Conservation (phyloP, 2,113 vertebrate genomes). For the Manacus vitellinus region DNA sequence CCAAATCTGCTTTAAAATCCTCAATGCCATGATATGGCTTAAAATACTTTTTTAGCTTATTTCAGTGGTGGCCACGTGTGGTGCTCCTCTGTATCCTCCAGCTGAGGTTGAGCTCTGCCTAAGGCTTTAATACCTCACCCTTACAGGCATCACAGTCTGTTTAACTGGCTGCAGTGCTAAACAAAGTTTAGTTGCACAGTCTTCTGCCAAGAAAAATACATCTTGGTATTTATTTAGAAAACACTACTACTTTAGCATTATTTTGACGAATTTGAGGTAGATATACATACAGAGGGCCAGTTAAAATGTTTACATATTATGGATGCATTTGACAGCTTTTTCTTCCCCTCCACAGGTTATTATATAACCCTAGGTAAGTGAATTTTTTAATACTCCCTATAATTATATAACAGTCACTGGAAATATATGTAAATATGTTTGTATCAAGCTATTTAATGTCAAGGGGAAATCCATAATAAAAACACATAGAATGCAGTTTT, state of each 20-base stretch:
- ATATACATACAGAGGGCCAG: background rate
- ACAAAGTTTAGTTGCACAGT: background rate
- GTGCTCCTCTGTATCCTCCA: background rate
- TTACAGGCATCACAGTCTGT: background rate
- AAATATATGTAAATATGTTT: background rate
- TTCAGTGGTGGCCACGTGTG: background rate
- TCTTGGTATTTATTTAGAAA: background rate
- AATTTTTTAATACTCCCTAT: background rate
- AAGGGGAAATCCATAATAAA: background rate
- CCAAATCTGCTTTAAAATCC: background rate
- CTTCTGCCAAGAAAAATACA: background rate
- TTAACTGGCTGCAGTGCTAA: background rate
- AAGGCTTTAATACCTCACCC: background rate
- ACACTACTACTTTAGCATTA: background rate
- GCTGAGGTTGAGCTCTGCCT: background rate
- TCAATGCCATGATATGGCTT: background rate
- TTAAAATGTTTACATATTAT: background rate
- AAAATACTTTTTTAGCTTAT: background rate
- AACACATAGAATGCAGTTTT: background rate
- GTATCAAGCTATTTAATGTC: background rate
- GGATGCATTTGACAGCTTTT: background rate
- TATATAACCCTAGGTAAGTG: background rate
- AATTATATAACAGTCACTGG: background rate
- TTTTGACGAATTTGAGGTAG: background rate
- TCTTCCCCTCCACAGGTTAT: background rate